Evolutionary conservation across 2,888 invertebrate species (phyloP).

Genomic region (Mythimna lalbum): DNA sequence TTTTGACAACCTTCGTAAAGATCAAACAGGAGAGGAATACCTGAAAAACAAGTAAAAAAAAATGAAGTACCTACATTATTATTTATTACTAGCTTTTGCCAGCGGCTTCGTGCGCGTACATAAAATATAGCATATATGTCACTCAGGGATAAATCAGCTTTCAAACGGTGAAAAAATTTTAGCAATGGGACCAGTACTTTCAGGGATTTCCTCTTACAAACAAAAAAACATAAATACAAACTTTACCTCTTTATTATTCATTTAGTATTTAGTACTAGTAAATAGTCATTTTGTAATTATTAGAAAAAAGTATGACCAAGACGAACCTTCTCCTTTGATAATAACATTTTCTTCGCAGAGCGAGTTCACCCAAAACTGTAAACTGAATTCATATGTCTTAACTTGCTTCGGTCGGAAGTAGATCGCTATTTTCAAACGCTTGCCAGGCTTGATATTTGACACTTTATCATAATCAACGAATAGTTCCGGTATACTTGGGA

Average conservation of each 20-base stretch:
- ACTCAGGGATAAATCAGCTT: no score
- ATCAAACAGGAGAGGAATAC: conserved; percentile 84
- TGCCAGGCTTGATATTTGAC: conserved; percentile 80
- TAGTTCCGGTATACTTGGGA: conserved; percentile 86
- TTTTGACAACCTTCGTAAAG: conserved; percentile 88
- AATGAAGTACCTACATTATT: no score
- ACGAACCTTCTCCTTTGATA: conserved; percentile 90
- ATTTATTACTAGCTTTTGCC: no score
- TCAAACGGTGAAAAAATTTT: no score
- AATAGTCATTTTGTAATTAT: no score
- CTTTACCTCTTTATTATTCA: no score
- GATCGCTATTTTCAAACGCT: conserved; percentile 85
- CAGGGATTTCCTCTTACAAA: no score
- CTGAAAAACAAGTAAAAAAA: conserved; percentile 67
- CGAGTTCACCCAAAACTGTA: conserved; percentile 90
- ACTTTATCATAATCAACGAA: conserved; percentile 84
- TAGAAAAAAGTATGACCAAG: background rate
- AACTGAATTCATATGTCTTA: conserved; percentile 85
- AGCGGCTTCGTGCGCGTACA: no score
- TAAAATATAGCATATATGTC: no score
- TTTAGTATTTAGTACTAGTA: no score
- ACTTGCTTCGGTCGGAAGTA: conserved; percentile 90
- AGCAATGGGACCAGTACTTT: no score
- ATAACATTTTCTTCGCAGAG: conserved; percentile 86
- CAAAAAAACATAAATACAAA: no score